Evolutionary conservation across 2,113 vertebrate genomes (phyloP).

Genomic region (Ictalurus furcatus): DNA sequence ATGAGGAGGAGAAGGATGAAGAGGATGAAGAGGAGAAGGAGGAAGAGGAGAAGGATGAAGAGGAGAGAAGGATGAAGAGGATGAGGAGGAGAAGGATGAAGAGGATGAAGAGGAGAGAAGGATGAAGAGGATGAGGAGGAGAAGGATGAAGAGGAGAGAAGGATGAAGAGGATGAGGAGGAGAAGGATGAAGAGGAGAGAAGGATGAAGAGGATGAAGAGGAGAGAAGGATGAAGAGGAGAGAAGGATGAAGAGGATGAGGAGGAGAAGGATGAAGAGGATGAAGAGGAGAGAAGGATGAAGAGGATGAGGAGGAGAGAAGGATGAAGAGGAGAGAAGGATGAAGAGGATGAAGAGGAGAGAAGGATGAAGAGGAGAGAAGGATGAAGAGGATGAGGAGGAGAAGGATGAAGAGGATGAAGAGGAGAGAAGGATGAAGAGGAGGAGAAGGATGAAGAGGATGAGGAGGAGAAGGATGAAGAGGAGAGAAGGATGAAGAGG

Average conservation of each 20-base stretch:
- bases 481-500: neutral
- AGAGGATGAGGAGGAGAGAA: neutral
- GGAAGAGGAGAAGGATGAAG: neutral
- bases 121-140: neutral
- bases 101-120: neutral
- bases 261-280: neutral
- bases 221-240: neutral
- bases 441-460: too few relatives aligned
- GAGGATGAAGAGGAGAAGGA: neutral
- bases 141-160: neutral
- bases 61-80: too few relatives aligned
- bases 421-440: neutral
- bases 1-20: too few relatives aligned
- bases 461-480: neutral
- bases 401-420: too few relatives aligned
- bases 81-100: fast-evolving
- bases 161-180: neutral
- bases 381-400: too few relatives aligned
- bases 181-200: too few relatives aligned
- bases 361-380: too few relatives aligned
- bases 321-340: too few relatives aligned
- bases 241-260: fast-evolving
- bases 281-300: neutral
- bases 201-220: neutral
- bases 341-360: neutral